Percentiles rank a stretch among this genome's conserved stretches.
These are phyloP conservation scores for Ochropacha duplaris DNA, from an alignment of 2,888 invertebrate genomes.

Conservation along the genomic window DNA sequence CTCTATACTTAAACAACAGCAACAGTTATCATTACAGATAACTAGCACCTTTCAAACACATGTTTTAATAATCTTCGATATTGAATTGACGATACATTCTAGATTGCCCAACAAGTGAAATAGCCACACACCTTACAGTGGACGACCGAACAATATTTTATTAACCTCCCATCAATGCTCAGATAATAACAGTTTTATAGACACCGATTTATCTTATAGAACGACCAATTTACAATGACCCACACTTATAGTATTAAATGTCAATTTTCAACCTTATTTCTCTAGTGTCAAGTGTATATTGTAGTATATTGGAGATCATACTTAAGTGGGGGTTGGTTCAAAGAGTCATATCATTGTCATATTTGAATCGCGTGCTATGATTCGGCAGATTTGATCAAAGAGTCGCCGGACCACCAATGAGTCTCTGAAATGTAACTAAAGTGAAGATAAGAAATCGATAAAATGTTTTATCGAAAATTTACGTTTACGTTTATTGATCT, in stretches of 20 bases:
- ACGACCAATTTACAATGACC: slow-evolving; percentile 27
- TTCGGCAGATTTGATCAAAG: slow-evolving; percentile 78
- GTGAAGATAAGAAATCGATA: slow-evolving; percentile 20
- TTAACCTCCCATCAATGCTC: slow-evolving; percentile 71
- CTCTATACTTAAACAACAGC: no score
- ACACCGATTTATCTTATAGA: slow-evolving; percentile 68
- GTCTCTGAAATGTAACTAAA: slow-evolving; percentile 45
- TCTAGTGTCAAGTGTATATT: slow-evolving; percentile 9
- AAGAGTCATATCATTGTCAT: slow-evolving; percentile 78
- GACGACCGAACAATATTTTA: slow-evolving; percentile 71
- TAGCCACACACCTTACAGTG: slow-evolving; percentile 50
- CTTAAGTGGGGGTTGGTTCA: slow-evolving; percentile 37
- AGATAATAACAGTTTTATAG: slow-evolving; percentile 79
- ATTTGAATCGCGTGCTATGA: slow-evolving; percentile 81
- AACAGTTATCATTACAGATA: background rate
- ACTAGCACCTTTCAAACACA: background rate
- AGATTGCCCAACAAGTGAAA: slow-evolving; percentile 42
- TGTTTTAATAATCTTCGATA: background rate
- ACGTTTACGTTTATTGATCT: no score
- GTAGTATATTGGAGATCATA: background rate
- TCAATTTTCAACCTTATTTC: slow-evolving; percentile 22
- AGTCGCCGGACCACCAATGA: slow-evolving; percentile 77
- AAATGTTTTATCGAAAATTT: background rate
- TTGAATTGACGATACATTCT: slow-evolving; percentile 8
- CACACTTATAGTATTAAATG: slow-evolving; percentile 16